Evolutionary conservation across 1,140 invertebrate genomes (phyloP), one percentile per base, ranked within the genome.

Genomic region (Rhopalosiphum padi): DNA sequence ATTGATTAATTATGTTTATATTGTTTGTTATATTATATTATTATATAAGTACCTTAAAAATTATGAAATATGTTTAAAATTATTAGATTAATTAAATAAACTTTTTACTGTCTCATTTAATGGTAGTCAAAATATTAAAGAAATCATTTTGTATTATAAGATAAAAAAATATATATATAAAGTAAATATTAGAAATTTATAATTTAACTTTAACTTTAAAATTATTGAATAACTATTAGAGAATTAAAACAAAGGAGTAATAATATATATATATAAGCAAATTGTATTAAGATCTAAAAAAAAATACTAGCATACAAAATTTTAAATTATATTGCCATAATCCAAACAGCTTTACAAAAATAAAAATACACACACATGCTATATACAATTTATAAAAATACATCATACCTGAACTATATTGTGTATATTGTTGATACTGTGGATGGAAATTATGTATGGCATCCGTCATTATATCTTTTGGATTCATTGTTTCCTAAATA

Each of bases 361-460:
- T 88, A 51, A 37, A 35, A 93, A 88, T 85, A n/a, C 48, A 85
- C 93, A 93, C 93, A 91, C 94, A 95, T 90, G 94, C 94, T 94
- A 94, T 94, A 87, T 94, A 94, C 95, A 94, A 94, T 23, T 37
- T 82, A 46, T 41, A 46, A 46, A 11, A 11, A 94, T 30, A 77
- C 43, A 94, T 96, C 96, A 96, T 96, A 98, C 98, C 97, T 95
- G 98, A 98, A 96, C 98, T 98, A 95, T 99, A 99, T 95, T 99
- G 99, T 15, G 99, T 99, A 95, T 99, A 99, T 95, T 99, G 99
- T 96, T 99, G 99, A 96, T 99, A 99, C 95, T 99, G 98, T 51
- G 99, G 99, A 96, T 99, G 99, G 96, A 99, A 99, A 96, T 99
- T 99, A 96, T 99, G 99, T 95, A 99, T 99, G 95, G 99, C 99